Conservation (phyloP, 2,888 invertebrate genomes). For the Abrostola triplasia region DNA sequence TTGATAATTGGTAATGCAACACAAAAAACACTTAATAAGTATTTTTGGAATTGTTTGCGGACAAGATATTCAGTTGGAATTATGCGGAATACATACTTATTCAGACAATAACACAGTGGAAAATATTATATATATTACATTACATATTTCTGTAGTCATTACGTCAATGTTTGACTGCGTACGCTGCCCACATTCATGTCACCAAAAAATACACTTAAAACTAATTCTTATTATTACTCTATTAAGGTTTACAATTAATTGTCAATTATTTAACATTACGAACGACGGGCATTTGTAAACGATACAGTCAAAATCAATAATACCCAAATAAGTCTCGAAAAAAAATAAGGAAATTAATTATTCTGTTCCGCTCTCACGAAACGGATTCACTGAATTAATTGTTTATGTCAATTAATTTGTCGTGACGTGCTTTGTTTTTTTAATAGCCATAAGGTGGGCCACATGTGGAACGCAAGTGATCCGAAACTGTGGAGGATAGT, state of each 20-base stretch:
- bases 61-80: not conserved
- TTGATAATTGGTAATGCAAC: too few relatives aligned
- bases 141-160: slow-evolving; percentile 18
- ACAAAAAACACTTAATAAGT: too few relatives aligned
- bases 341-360: slow-evolving; percentile 16
- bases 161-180: slow-evolving; percentile 38
- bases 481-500: too few relatives aligned
- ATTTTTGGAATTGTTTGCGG: not conserved
- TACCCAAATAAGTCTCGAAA: slow-evolving; percentile 24
- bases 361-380: slow-evolving; percentile 29
- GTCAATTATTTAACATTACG: not conserved
- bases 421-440: too few relatives aligned
- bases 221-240: not conserved
- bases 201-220: not conserved
- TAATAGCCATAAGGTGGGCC: too few relatives aligned
- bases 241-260: not conserved
- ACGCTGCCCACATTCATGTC: slow-evolving; percentile 11
- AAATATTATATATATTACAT: slow-evolving; percentile 16
- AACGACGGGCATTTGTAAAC: not conserved
- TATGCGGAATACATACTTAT: slow-evolving; percentile 16
- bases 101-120: slow-evolving; percentile 11
- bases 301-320: slow-evolving; percentile 10
- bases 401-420: not conserved
- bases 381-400: not conserved
- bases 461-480: too few relatives aligned